phyloP scores from a whole-genome alignment of 2,888 invertebrate species.

The Hylaea fasciaria region DNA sequence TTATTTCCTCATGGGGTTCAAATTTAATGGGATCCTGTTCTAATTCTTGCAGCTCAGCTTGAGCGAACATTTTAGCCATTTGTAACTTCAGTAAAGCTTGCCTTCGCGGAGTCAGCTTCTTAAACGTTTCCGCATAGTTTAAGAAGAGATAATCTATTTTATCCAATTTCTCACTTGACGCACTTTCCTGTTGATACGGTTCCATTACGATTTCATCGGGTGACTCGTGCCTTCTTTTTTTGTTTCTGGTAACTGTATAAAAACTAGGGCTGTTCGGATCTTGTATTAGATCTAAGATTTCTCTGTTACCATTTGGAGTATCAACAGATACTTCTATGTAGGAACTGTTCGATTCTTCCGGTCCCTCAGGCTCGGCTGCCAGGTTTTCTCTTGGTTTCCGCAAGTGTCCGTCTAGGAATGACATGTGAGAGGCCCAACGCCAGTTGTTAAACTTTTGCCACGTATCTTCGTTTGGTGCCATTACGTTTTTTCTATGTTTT shows the following conservation, averaged over 20 bases:
- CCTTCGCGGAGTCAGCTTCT: conserved; percentile 4
- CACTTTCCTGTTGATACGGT: conserved; percentile 2
- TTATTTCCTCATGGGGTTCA: not conserved
- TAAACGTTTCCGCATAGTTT: conserved; percentile 19
- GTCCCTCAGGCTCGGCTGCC: not conserved
- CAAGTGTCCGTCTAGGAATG: conserved; percentile 9
- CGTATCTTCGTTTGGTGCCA: not conserved
- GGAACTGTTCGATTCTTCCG: conserved; percentile 2
- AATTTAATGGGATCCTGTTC: conserved; percentile 10
- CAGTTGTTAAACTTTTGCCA: conserved; percentile 2
- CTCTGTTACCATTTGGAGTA: not conserved
- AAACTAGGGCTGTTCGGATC: not conserved
- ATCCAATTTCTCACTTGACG: conserved; percentile 4
- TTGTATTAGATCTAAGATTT: not conserved
- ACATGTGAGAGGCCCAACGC: conserved; percentile 21
- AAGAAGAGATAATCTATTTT: conserved; percentile 17
- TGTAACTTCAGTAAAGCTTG: conserved; percentile 16
- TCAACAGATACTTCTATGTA: not conserved
- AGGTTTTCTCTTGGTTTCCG: conserved; percentile 5
- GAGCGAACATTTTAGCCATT: conserved; percentile 19
- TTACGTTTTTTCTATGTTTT: conserved; percentile 2
- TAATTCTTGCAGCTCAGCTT: conserved; percentile 18
- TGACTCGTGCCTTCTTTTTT: conserved; percentile 5
- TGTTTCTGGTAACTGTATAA: not conserved
- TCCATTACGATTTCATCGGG: not conserved